Base-by-base conservation (phyloP, 2,113 vertebrate species). In the Pygoscelis adeliae region DNA sequence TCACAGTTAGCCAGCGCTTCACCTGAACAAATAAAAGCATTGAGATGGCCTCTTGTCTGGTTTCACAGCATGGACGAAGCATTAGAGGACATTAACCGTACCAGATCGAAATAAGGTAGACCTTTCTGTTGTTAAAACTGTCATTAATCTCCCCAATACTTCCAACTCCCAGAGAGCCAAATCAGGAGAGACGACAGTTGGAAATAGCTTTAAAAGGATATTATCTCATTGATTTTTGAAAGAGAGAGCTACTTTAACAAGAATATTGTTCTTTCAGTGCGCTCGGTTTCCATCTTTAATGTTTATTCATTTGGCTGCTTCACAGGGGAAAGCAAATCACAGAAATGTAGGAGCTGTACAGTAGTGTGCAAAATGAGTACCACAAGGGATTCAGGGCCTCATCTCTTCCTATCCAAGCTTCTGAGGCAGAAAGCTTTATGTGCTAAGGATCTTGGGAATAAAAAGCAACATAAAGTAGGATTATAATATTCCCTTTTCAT, bases 21-120 rank as follows among this genome's bases (percentile, higher is more conserved):
- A 94, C 91, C 83, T 95, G 96, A 85, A 79, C 73, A 90, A 94
- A 96, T 91, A 83, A 90, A 96, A 86, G 82, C 83, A 78, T 58
- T 87, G 55, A 30, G 73, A 50, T 95, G 89, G 87, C 70, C 73
- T 73, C 87, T 96, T 74, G 92, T 78, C 66, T 81, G 71, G 44
- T 92, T 96, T 96, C 94, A 95, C 97, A 98, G 97, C 94, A 95
- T 93, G 97, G 87, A 47, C 70, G 89, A 81, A 91, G 66, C 95
- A 92, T 96, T 97, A 97, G 79, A 91, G 49, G 65, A 82, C 93
- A 95, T 95, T 96, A 95, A 73, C 83, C 7, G 6, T 36, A 69
- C 44, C 74, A 76, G 92, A 97, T 97, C 80, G 78, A 97, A 97
- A 84, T 20, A 93, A 92, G 92, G 85, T 77, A 63, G 42, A 79